Evolutionary conservation across 2,888 invertebrate genomes (phyloP).

Genomic region (Smittia sp.): DNA sequence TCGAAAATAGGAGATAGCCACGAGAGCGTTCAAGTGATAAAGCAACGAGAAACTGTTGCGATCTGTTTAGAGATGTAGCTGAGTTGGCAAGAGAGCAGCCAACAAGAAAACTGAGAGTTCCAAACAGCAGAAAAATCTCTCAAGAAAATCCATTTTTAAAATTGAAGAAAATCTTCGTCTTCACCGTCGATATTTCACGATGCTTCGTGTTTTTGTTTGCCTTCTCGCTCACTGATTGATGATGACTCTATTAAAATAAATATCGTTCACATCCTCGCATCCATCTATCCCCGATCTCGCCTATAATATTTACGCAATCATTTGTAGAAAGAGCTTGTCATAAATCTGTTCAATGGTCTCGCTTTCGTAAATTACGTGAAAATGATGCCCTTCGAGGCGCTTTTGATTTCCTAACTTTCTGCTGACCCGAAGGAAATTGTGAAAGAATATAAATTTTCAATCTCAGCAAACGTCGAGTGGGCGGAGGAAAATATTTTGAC

Average conservation of each 20-base stretch:
- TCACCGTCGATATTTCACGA: neutral
- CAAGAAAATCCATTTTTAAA: neutral
- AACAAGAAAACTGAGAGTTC: neutral
- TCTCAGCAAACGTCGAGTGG: neutral
- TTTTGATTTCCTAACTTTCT: constrained; percentile 21
- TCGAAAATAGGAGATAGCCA: constrained; percentile 19
- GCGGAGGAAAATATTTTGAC: neutral
- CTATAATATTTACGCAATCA: constrained; percentile 35
- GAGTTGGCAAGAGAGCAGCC: neutral
- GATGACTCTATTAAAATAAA: constrained; percentile 34
- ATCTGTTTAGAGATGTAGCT: constrained; percentile 22
- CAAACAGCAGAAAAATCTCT: neutral
- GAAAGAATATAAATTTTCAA: constrained; percentile 1
- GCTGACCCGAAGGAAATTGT: constrained; percentile 9
- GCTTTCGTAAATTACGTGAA: constrained; percentile 34
- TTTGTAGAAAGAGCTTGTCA: constrained; percentile 34
- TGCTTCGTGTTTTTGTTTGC: neutral
- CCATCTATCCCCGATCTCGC: constrained; percentile 17
- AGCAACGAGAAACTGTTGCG: no score
- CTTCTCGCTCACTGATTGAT: constrained; percentile 31
- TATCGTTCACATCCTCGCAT: constrained; percentile 26
- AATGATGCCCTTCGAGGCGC: constrained; percentile 6
- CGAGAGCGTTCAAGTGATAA: no score
- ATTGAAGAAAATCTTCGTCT: neutral
- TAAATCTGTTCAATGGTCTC: constrained; percentile 38